Evolutionary conservation across 1,140 invertebrate genomes (phyloP), one percentile per base, ranked within the genome.

Genomic region (Drosophila biarmipes): DNA sequence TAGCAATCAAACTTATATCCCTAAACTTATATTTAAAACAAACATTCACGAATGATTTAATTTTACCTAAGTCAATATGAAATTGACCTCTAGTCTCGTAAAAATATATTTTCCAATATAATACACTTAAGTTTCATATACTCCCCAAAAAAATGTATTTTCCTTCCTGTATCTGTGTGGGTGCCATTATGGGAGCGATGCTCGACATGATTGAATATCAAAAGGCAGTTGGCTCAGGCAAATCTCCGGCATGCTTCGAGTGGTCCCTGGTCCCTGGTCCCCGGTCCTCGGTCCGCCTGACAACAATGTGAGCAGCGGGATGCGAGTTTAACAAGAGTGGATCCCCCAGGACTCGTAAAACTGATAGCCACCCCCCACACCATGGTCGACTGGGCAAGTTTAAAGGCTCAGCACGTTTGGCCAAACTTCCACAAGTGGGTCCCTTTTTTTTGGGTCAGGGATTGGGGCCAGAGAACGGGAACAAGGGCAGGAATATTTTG

Each of bases 191-290:
- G 69, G 64, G 57, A 29, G 58, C 42, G 46, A 76, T 79, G 62
- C 67, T 67, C 54, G 78, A 80, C 67, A 79, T 87, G 84, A 87
- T 89, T 87, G 84, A 87, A 87, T 87, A 87, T 89, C 84, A 87
- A 87, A 89, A 87, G 84, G 79, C 84, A 82, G 84, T 79, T 79
- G 74, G 62, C 58, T 61, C 68, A 86, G 62, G 78, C 78, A 87
- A 87, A 87, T 87, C 84, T 89, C 82, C 74, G 66, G 76, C 82
- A 89, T 87, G 84, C 79, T 87, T 64, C 51, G 51, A 80, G 49
- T 48, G 19, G 27, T 61, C 55, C 46, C 29, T 31, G 8, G 29
- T 4, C 27, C 27, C 27, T 29, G 6, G 27, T 29, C 40, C 37
- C 27, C 7, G 19, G 27, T 61, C 55, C 46, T 8, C 10, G 8